Evolutionary conservation across 2,113 vertebrate species (phyloP).

Genomic region (Empidonax alnorum): DNA sequence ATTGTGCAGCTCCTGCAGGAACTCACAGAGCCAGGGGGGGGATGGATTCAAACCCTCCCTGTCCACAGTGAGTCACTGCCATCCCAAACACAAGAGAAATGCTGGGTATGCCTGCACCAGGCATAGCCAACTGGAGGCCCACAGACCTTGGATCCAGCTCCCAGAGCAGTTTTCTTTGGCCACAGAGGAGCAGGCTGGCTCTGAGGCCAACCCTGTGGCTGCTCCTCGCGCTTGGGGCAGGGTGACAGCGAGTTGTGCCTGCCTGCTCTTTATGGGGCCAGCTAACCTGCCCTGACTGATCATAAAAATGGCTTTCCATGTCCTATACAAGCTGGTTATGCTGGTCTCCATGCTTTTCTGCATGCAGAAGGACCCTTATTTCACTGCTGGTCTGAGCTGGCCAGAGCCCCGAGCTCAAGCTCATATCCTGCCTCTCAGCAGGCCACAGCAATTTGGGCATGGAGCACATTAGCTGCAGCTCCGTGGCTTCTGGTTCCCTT

Average conservation of each 20-base stretch:
- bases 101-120: constrained; percentile 7
- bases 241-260: background rate
- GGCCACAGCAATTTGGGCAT: constrained; percentile 61
- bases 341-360: background rate
- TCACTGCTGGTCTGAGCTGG: constrained; percentile 4
- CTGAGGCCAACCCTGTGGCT: background rate
- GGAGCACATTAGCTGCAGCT: constrained; percentile 60
- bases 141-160: constrained; percentile 28
- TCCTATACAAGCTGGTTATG: background rate
- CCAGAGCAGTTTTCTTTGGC: constrained; percentile 53
- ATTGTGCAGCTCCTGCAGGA: background rate
- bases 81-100: constrained; percentile 42
- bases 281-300: background rate
- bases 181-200: background rate
- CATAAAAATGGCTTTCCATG: background rate
- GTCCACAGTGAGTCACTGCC: background rate
- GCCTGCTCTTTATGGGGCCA: background rate
- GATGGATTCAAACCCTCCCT: background rate
- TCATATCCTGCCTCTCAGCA: constrained; percentile 70
- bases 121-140: constrained; percentile 50
- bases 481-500: constrained; percentile 63
- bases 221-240: constrained; percentile 6
- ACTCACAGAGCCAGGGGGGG: background rate
- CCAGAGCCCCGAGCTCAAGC: constrained; percentile 20
- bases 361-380: background rate